Conservation (phyloP, 2,888 invertebrate species). For the Gari tellinella region DNA sequence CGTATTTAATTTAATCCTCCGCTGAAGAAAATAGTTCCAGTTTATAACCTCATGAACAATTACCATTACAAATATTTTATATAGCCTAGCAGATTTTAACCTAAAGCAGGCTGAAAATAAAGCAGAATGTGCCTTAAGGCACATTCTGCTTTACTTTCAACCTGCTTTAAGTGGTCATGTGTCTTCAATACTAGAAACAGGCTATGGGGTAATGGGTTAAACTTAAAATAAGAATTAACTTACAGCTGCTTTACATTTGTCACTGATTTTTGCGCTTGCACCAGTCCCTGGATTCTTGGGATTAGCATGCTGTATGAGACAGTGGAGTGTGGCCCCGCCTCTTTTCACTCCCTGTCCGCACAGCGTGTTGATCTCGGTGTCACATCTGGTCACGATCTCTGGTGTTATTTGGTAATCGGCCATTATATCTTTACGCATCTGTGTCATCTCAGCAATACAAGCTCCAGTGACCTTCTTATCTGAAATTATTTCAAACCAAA, state of each 20-base stretch:
- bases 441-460: constrained; percentile 95
- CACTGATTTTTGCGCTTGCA: constrained; percentile 27
- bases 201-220: no score
- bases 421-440: constrained; percentile 95
- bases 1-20: no score
- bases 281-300: constrained; percentile 37
- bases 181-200: no score
- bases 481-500: constrained; percentile 31
- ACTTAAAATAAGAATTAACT: no score
- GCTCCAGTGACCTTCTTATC: constrained; percentile 84
- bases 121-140: no score
- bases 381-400: constrained; percentile 94
- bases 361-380: constrained; percentile 90
- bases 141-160: no score
- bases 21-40: no score
- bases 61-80: no score
- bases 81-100: no score
- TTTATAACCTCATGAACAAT: no score
- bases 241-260: constrained; percentile 68
- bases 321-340: constrained; percentile 96
- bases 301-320: constrained; percentile 95
- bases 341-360: constrained; percentile 89
- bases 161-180: no score
- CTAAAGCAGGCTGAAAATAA: no score
- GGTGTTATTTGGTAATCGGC: constrained; percentile 97